These are phyloP conservation scores for Carcharodon carcharias DNA, from an alignment of 2,797 vertebrate genomes.

Conservation along the genomic window DNA sequence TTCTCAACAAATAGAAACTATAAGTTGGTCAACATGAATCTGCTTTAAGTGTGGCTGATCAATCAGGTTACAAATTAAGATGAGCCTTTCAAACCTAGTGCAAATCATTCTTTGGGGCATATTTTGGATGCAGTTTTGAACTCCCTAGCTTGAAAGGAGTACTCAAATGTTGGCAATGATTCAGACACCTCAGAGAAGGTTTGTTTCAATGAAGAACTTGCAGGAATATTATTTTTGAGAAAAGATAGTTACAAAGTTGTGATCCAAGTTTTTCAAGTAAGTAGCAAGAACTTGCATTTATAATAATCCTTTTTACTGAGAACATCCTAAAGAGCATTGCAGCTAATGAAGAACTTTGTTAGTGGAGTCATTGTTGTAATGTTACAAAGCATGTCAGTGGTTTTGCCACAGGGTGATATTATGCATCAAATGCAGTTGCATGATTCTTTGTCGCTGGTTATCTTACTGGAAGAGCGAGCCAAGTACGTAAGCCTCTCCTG, in stretches of 20 bases:
- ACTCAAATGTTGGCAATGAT: not conserved
- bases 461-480: too few relatives aligned
- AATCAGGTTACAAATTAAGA: not conserved
- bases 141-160: not conserved
- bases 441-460: too few relatives aligned
- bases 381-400: too few relatives aligned
- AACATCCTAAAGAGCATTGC: not conserved
- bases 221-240: not conserved
- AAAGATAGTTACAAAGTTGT: not conserved
- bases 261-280: not conserved
- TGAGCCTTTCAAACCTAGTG: not conserved
- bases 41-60: not conserved
- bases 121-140: not conserved
- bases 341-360: not conserved
- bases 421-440: too few relatives aligned
- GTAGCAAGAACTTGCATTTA: not conserved
- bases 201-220: not conserved
- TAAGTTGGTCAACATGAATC: not conserved
- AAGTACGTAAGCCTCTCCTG: too few relatives aligned
- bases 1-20: not conserved
- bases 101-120: not conserved
- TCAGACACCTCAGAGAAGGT: not conserved
- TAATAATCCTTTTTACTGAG: not conserved
- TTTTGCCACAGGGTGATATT: too few relatives aligned
- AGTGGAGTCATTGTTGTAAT: not conserved